Evolutionary conservation across 2,797 vertebrate genomes (phyloP).

Genomic region (Scolopax bukidnonensis): DNA sequence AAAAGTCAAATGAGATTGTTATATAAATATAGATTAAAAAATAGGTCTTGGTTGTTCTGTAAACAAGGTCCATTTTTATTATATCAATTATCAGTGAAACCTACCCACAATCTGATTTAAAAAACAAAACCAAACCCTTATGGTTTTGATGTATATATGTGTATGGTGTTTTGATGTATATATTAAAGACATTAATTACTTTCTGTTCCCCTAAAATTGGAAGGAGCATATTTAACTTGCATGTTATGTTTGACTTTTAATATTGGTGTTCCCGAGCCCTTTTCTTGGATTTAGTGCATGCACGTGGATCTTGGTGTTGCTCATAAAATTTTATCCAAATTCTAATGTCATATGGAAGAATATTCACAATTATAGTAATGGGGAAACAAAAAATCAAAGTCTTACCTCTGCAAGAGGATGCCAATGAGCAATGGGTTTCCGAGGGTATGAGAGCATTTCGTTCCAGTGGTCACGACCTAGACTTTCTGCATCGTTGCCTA

Average conservation of each 20-base stretch:
- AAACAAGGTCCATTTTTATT: not conserved
- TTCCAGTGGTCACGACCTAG: slow-evolving; percentile 97
- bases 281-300: not conserved
- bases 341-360: not conserved
- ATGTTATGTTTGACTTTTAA: not conserved
- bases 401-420: slow-evolving; percentile 97
- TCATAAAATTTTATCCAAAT: not conserved
- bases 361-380: not conserved
- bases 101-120: slow-evolving; percentile 11
- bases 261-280: not conserved
- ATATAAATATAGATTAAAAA: not conserved
- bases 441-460: slow-evolving; percentile 97
- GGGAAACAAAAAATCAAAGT: not conserved
- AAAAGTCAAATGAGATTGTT: slow-evolving; percentile 1
- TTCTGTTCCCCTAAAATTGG: slow-evolving; percentile 9
- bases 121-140: slow-evolving; percentile 16
- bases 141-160: not conserved
- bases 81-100: not conserved
- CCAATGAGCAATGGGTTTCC: slow-evolving; percentile 99
- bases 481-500: slow-evolving; percentile 92
- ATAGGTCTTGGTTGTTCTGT: not conserved
- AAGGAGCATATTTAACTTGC: not conserved
- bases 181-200: not conserved
- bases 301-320: not conserved
- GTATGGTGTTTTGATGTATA: not conserved